phyloP scores from a whole-genome alignment of 2,797 vertebrate genomes.

The Sebastes hubbsi region DNA sequence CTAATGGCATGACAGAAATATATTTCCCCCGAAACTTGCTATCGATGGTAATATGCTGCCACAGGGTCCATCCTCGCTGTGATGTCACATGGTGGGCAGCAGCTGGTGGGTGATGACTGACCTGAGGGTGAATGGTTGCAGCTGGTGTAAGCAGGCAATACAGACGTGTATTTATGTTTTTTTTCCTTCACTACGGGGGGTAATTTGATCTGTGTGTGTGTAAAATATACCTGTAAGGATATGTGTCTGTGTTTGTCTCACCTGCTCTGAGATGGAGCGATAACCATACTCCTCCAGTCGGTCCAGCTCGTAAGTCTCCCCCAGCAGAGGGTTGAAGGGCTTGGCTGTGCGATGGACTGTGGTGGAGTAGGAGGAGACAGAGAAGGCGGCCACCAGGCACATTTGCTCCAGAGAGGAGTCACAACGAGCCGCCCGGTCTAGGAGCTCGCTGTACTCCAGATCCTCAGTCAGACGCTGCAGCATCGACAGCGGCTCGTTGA shows the following conservation, averaged over 20 bases:
- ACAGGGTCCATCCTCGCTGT: conserved; percentile 91
- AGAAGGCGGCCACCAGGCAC: conserved; percentile 95
- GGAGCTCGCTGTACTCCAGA: conserved; percentile 94
- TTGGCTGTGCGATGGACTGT: conserved; percentile 94
- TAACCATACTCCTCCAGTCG: conserved; percentile 91
- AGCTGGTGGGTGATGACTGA: conserved; percentile 95
- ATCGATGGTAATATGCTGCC: conserved; percentile 96
- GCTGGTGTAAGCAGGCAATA: conserved; percentile 15
- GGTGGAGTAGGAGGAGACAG: conserved; percentile 96
- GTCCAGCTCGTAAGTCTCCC: conserved; percentile 95
- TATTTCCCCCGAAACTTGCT: conserved; percentile 99
- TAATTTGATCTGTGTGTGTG: neutral
- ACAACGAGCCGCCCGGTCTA: conserved; percentile 92
- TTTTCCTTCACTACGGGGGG: neutral
- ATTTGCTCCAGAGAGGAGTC: conserved; percentile 93
- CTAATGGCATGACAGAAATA: conserved; percentile 94
- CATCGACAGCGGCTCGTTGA: conserved; percentile 97
- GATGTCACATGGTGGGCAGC: conserved; percentile 93
- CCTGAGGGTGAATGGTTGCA: conserved; percentile 76
- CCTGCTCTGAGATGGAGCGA: conserved; percentile 96
- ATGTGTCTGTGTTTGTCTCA: conserved; percentile 27
- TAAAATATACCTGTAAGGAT: neutral
- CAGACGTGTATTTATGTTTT: neutral
- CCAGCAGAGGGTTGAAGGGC: conserved; percentile 96
- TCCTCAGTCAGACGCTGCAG: conserved; percentile 95